A percentile compares a stretch with the other conserved stretches of the same genome.
phyloP scores from a whole-genome alignment of 2,888 invertebrate genomes.

The Heliconius erato region DNA sequence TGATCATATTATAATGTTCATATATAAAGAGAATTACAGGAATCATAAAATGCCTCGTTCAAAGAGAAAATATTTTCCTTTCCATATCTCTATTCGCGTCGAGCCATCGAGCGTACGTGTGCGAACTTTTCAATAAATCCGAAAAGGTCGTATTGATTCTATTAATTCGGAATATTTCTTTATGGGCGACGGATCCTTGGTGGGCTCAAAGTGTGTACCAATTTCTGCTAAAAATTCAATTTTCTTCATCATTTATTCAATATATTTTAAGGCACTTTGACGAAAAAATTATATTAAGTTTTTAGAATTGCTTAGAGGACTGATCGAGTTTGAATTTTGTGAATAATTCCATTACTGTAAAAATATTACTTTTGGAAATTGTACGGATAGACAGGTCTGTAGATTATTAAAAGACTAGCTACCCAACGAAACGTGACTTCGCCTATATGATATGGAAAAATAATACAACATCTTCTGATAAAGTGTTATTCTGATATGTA shows the following conservation, averaged over 20 bases:
- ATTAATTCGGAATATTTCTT: slow-evolving; percentile 34
- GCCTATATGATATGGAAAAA: no score
- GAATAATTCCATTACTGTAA: neutral
- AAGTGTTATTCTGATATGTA: no score
- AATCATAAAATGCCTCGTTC: slow-evolving; percentile 32
- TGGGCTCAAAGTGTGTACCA: neutral
- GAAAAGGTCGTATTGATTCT: slow-evolving; percentile 40
- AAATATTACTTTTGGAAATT: neutral
- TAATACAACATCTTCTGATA: no score
- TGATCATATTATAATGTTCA: slow-evolving; percentile 23
- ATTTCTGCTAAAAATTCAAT: slow-evolving; percentile 19
- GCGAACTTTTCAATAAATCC: slow-evolving; percentile 39
- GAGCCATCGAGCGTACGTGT: slow-evolving; percentile 29
- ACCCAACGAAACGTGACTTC: no score
- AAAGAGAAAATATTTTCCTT: slow-evolving; percentile 36
- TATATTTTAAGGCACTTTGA: slow-evolving; percentile 4
- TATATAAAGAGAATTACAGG: slow-evolving; percentile 27
- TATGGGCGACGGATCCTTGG: slow-evolving; percentile 21
- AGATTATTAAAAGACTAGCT: no score
- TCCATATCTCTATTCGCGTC: slow-evolving; percentile 31
- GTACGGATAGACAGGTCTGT: no score
- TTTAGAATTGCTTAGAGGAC: neutral
- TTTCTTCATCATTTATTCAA: slow-evolving; percentile 17
- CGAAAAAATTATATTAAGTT: slow-evolving; percentile 1
- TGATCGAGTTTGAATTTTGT: neutral